These are phyloP conservation scores for Lasioglossum pauxillum DNA, from an alignment of 2,888 invertebrate species.

Conservation along the genomic window DNA sequence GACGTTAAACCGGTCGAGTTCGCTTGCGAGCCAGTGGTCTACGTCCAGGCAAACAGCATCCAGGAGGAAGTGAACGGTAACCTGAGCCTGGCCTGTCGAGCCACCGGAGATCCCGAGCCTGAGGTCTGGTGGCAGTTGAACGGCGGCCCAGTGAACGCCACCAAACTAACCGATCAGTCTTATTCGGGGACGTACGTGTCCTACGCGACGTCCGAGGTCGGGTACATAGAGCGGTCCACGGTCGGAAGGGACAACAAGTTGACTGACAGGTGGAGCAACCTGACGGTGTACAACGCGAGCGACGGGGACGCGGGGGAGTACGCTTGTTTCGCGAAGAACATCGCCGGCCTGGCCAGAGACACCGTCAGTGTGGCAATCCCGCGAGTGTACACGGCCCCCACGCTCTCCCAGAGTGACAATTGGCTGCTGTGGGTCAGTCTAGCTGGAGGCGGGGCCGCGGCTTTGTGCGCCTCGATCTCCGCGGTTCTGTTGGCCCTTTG, in stretches of 20 bases:
- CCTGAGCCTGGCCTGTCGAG: conserved; percentile 92
- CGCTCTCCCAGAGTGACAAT: conserved; percentile 90
- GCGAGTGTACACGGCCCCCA: conserved; percentile 91
- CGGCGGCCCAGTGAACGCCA: conserved; percentile 87
- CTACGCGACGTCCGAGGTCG: conserved; percentile 60
- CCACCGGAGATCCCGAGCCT: conserved; percentile 93
- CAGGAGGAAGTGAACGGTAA: conserved; percentile 93
- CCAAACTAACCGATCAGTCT: conserved; percentile 68
- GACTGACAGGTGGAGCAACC: conserved; percentile 89
- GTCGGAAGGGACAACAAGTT: conserved; percentile 36
- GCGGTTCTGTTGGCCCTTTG: conserved; percentile 87
- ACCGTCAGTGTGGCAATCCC: conserved; percentile 88
- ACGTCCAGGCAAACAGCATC: conserved; percentile 84
- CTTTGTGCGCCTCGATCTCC: conserved; percentile 87
- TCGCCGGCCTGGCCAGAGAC: conserved; percentile 85
- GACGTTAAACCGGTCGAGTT: conserved; percentile 91
- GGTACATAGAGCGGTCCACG: conserved; percentile 31
- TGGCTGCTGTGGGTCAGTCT: conserved; percentile 90
- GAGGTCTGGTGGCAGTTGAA: conserved; percentile 93
- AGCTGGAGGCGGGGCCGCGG: conserved; percentile 89
- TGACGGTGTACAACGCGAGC: conserved; percentile 93
- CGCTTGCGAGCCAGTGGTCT: conserved; percentile 92
- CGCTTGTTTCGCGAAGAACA: conserved; percentile 91
- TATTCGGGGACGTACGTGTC: conserved; percentile 68
- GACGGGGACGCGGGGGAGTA: conserved; percentile 94